Evolutionary conservation across 2,797 vertebrate species (phyloP), one percentile per base, ranked within the genome.

Genomic region (Fratercula arctica): DNA sequence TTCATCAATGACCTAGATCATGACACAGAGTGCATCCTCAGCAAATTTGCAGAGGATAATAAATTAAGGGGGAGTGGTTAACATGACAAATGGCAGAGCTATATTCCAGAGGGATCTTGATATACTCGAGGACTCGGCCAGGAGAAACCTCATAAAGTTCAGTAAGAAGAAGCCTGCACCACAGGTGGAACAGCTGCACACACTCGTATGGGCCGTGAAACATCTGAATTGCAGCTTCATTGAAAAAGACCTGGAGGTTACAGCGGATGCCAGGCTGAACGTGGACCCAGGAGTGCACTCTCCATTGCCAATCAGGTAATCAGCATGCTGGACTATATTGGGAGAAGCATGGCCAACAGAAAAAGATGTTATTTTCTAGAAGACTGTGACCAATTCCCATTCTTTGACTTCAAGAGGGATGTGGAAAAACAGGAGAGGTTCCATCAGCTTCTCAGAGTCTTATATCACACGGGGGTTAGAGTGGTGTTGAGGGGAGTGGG

Each of bases 1-100:
- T 95, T 91, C 90, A 93, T 94, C 90, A 90, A 3, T 90, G 85
- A 94, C 91, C 91, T 91, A 94, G 83, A 90, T 94, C 73, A 72
- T 93, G 91, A 88, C 85, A 90, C 60, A 86, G 56, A 56, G 45
- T 78, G 85, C 88, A 78, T 21, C 69, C 41, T 95, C 87, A 95
- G 96, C 95, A 94, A 64, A 83, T 94, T 64, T 78, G 17, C 78
- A 59, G 56, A 60, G 45, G 35, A 41, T 60, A 43, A 29, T 84
- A 84, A 85, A 75, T 81, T 70, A 75, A 64, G n/a, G 73, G 39
- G 95, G 95, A 86, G 96, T 95, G 90, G 88, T 84, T 95, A 78
- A 93, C 13, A 8, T 81, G 68, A 75, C 24, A 76, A 92, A 69
- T 81, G 46, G n/a, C 69, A 95, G 69, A 84, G 69, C 37, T 78